These are phyloP conservation scores for Chironomus striatipennis DNA, from an alignment of 1,140 invertebrate genomes.

Conservation along the genomic window DNA sequence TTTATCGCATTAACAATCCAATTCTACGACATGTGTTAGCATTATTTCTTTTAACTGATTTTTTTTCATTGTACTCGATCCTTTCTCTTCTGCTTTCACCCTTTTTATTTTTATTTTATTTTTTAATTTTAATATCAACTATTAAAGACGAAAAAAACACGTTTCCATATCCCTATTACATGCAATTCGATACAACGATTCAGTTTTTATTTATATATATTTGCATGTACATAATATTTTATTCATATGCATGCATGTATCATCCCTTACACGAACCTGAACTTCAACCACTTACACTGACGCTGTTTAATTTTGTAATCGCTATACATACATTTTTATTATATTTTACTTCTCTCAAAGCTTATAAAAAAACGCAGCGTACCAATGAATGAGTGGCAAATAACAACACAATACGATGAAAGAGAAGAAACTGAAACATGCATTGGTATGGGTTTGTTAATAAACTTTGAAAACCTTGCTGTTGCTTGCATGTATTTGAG, in stretches of 20 bases:
- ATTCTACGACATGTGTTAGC: too few species aligned
- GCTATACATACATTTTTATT: not conserved
- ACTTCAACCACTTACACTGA: slow-evolving; percentile 3
- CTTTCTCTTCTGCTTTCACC: not conserved
- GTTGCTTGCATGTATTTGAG: not conserved
- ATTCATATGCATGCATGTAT: not conserved
- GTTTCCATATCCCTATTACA: too few species aligned
- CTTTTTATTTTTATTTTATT: too few species aligned
- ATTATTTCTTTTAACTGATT: not conserved
- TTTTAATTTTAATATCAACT: too few species aligned
- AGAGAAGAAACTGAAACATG: not conserved
- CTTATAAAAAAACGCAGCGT: too few species aligned
- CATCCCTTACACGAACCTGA: slow-evolving; percentile 11
- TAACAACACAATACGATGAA: slow-evolving; percentile 4
- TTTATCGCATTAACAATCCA: too few species aligned
- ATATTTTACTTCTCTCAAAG: not conserved
- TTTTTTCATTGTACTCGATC: not conserved
- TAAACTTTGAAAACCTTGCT: slow-evolving; percentile 19
- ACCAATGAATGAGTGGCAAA: not conserved
- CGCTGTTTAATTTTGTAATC: not conserved
- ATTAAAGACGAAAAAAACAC: too few species aligned
- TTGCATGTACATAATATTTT: not conserved
- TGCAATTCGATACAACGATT: too few species aligned
- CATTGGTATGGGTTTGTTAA: slow-evolving; percentile 1
- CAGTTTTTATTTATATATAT: too few species aligned